Percentiles rank a stretch among this genome's conserved stretches.
Conservation (phyloP, 23 tunicate genomes). For the Ciona savignyi region DNA sequence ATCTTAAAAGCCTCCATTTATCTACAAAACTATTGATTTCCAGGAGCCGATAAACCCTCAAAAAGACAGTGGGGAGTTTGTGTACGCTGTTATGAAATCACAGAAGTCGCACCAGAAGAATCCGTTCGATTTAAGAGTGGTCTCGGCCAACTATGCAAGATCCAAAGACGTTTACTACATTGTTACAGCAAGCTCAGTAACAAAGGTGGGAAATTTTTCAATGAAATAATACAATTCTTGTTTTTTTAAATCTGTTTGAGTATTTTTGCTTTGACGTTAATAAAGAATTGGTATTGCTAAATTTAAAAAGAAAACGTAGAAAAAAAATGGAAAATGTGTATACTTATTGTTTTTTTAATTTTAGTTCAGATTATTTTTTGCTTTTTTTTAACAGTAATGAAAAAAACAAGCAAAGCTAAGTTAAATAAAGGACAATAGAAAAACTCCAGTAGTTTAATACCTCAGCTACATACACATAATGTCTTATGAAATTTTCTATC, state of each 20-base stretch:
- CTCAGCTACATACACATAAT: no score
- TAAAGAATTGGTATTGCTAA: background rate
- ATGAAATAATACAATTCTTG: background rate
- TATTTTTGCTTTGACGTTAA: background rate
- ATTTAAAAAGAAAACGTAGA: background rate
- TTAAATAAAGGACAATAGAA: no score
- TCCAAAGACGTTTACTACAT: constrained; percentile 32
- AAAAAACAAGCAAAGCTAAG: no score
- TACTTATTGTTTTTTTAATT: background rate
- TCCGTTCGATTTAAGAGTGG: constrained; percentile 67
- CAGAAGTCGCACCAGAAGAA: constrained; percentile 25
- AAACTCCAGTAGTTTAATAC: no score
- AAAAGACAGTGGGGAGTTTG: constrained; percentile 77
- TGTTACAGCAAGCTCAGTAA: constrained; percentile 64
- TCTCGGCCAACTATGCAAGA: constrained; percentile 59
- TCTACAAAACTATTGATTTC: background rate
- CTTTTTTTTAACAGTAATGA: no score
- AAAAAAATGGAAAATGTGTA: background rate
- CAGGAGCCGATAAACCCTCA: constrained; percentile 50
- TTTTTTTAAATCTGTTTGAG: background rate
- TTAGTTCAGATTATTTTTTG: no score
- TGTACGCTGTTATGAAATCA: constrained; percentile 49
- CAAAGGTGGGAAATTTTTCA: constrained; percentile 36
- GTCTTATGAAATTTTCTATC: no score
- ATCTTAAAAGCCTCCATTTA: background rate